A percentile compares a stretch with the other conserved stretches of the same genome.
These are phyloP conservation scores for Notoglanidium macrostoma DNA, from an alignment of 2,797 vertebrate species.

Conservation along the genomic window DNA sequence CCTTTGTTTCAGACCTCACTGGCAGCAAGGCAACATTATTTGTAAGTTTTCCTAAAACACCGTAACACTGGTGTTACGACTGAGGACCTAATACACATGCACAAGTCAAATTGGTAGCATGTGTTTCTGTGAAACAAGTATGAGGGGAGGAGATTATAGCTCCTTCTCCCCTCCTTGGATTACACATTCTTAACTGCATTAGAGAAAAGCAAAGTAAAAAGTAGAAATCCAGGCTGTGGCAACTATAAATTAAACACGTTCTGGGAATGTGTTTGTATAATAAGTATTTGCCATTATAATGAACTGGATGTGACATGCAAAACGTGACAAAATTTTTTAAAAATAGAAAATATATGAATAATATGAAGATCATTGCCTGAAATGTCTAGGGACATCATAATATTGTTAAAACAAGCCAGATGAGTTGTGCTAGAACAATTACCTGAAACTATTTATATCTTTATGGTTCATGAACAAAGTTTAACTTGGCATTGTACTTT, in stretches of 20 bases:
- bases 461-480: conserved; percentile 48
- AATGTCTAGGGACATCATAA: background rate
- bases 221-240: conserved; percentile 10
- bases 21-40: conserved; percentile 8
- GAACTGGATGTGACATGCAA: background rate
- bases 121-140: conserved; percentile 56
- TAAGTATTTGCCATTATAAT: background rate
- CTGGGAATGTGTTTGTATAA: background rate
- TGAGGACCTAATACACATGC: conserved; percentile 43
- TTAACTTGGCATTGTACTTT: conserved; percentile 47
- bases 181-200: conserved; percentile 47
- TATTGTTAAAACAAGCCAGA: background rate
- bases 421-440: background rate
- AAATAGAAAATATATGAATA: background rate
- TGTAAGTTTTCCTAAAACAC: conserved; percentile 14
- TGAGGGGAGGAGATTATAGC: conserved; percentile 46
- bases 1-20: conserved; percentile 27
- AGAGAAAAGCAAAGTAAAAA: conserved; percentile 38
- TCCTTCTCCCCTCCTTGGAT: conserved; percentile 30
- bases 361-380: background rate
- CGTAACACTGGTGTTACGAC: conserved; percentile 11
- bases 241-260: conserved; percentile 20
- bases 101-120: conserved; percentile 58
- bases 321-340: background rate
- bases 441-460: conserved; percentile 11